phyloP scores from a whole-genome alignment of 2,888 invertebrate genomes.

The Agrotis clavis region DNA sequence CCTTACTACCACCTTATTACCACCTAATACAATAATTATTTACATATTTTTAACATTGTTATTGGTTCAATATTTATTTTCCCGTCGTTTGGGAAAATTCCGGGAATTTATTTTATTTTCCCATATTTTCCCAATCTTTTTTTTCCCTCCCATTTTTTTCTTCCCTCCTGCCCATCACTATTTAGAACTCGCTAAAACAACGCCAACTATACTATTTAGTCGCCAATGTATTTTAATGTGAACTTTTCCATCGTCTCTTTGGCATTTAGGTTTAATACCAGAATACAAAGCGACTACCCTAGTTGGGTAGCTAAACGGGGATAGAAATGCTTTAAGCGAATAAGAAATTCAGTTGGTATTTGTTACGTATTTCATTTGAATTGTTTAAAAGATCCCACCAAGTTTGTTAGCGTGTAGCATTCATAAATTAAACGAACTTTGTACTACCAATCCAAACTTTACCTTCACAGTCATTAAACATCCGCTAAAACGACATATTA shows the following conservation, averaged over 20 bases:
- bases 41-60: no score
- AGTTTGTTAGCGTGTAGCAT: conserved; percentile 30
- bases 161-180: no score
- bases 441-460: conserved; percentile 33
- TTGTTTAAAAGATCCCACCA: conserved; percentile 28
- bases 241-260: conserved; percentile 61
- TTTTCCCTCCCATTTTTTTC: no score
- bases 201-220: conserved; percentile 67
- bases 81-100: no score
- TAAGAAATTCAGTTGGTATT: conserved; percentile 35
- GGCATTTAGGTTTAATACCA: conserved; percentile 61
- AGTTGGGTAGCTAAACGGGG: conserved; percentile 33
- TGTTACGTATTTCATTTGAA: conserved; percentile 33
- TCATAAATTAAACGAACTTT: conserved; percentile 41
- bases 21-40: no score
- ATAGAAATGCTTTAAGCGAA: conserved; percentile 35
- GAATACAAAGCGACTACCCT: conserved; percentile 40
- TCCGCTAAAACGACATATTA: conserved; percentile 22
- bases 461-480: conserved; percentile 24
- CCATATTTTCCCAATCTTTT: no score
- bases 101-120: no score
- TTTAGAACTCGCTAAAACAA: conserved; percentile 76
- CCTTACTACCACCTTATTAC: no score
- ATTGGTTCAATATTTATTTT: no score
- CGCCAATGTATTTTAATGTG: conserved; percentile 57